phyloP scores from a whole-genome alignment of 2,888 invertebrate genomes.

The Lysandra bellargus region DNA sequence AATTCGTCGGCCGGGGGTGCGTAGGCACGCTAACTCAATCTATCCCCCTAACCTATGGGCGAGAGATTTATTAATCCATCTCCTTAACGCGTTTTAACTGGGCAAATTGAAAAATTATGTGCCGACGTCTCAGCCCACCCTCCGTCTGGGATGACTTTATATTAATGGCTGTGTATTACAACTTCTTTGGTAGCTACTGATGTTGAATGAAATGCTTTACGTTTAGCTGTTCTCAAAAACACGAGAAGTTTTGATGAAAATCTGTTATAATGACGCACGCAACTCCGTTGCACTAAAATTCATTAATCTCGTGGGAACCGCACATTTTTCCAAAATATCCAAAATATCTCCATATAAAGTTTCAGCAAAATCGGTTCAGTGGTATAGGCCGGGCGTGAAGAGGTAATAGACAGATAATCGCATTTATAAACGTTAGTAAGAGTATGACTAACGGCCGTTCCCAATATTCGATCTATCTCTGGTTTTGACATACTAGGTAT shows the following conservation, averaged over 20 bases:
- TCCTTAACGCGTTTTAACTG: constrained; percentile 71
- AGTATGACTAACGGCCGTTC: too few species aligned
- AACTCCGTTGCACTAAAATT: too few species aligned
- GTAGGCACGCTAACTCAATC: constrained; percentile 64
- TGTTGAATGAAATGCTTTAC: background rate
- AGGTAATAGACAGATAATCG: too few species aligned
- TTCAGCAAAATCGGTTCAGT: too few species aligned
- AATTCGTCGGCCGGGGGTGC: constrained; percentile 42
- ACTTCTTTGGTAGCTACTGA: background rate
- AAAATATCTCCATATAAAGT: too few species aligned
- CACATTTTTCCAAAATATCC: too few species aligned
- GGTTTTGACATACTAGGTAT: too few species aligned
- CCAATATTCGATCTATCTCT: too few species aligned
- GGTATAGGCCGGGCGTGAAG: too few species aligned
- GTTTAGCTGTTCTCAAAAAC: background rate
- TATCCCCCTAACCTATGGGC: constrained; percentile 52
- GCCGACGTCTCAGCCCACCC: constrained; percentile 56
- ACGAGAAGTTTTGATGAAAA: background rate
- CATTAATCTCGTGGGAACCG: too few species aligned
- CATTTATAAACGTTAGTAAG: too few species aligned
- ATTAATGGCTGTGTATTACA: constrained; percentile 1
- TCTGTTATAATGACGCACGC: too few species aligned
- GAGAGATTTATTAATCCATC: constrained; percentile 78
- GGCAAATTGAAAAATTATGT: constrained; percentile 74
- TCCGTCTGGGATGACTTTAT: constrained; percentile 39